A percentile compares a stretch with the other conserved stretches of the same genome.
phyloP scores from a whole-genome alignment of 2,888 invertebrate species.

The Drosophila paranaensis region DNA sequence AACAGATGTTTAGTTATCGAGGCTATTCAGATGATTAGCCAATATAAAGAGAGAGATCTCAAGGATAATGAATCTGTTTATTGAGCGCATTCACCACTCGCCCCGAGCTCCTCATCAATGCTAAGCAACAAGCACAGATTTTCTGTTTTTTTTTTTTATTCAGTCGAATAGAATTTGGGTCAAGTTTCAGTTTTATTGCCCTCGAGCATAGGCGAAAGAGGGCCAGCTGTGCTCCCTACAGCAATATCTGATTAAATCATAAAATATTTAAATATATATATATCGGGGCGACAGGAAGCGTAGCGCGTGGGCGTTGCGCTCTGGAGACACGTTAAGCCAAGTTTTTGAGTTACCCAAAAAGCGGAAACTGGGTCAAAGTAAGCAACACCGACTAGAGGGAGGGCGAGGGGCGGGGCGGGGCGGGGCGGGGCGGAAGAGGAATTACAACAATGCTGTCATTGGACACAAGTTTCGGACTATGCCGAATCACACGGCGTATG shows the following conservation, averaged over 20 bases:
- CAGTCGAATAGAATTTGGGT: constrained; percentile 70
- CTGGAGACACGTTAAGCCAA: constrained; percentile 44
- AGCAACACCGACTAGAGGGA: constrained; percentile 13
- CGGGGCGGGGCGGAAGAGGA: constrained; percentile 8
- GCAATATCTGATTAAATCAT: constrained; percentile 73
- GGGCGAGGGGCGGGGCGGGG: neutral
- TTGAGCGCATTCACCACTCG: neutral
- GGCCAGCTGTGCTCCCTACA: constrained; percentile 1
- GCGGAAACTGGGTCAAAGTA: constrained; percentile 68
- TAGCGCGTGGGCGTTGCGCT: constrained; percentile 14
- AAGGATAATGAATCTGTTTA: neutral
- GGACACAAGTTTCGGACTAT: constrained; percentile 11
- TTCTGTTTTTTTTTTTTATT: constrained; percentile 48
- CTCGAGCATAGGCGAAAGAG: constrained; percentile 12
- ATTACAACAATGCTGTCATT: constrained; percentile 23
- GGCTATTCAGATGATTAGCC: no score
- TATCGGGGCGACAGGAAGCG: constrained; percentile 28
- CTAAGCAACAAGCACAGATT: constrained; percentile 37
- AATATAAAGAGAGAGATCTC: neutral
- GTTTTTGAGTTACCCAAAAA: constrained; percentile 67
- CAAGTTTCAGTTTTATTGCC: constrained; percentile 78
- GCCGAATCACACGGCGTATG: constrained; percentile 62
- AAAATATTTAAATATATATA: constrained; percentile 67
- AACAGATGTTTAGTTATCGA: neutral
- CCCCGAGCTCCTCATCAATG: neutral